phyloP scores from a whole-genome alignment of 2,113 vertebrate species.

The Formicarius rufipectus region DNA sequence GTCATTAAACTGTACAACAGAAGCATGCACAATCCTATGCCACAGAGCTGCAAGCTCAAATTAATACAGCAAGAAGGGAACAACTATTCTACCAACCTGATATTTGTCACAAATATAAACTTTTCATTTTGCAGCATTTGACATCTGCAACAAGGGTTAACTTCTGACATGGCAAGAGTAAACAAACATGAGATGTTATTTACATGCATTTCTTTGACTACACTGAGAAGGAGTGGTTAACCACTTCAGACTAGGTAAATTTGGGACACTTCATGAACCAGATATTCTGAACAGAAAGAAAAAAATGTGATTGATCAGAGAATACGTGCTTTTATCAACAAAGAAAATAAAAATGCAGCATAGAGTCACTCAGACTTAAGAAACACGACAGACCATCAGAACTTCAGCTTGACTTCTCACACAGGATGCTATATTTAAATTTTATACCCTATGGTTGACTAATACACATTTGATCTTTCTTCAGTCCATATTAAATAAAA shows the following conservation, averaged over 20 bases:
- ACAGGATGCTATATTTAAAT: not conserved
- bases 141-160: not conserved
- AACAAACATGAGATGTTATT: not conserved
- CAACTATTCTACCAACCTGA: not conserved
- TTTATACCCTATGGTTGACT: not conserved
- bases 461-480: not conserved
- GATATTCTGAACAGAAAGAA: not conserved
- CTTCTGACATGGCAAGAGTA: not conserved
- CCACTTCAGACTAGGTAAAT: not conserved
- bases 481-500: not conserved
- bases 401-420: not conserved
- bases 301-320: not conserved
- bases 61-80: not conserved
- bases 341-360: not conserved
- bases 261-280: not conserved
- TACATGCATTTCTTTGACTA: not conserved
- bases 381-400: not conserved
- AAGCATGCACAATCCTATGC: not conserved
- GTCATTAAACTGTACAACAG: not conserved
- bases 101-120: not conserved
- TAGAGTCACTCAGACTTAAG: not conserved
- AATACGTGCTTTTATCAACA: not conserved
- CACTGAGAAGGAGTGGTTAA: not conserved
- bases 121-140: not conserved
- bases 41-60: not conserved